Percentiles rank a stretch among this genome's conserved stretches.
Conservation (phyloP, 2,113 vertebrate genomes). For the Melanerpes formicivorus region DNA sequence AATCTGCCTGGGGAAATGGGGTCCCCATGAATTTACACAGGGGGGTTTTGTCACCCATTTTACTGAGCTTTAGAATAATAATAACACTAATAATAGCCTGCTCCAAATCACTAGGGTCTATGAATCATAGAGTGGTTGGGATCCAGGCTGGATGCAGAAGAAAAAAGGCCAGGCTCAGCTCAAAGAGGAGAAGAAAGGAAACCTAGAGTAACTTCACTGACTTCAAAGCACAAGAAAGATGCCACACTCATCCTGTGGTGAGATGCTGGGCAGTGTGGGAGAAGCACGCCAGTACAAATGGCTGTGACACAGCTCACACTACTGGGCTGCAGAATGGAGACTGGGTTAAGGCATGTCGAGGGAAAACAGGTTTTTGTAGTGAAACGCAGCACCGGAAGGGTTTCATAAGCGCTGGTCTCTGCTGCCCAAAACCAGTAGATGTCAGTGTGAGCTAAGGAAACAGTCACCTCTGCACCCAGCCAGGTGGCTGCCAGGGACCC, state of each 20-base stretch:
- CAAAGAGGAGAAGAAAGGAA: neutral
- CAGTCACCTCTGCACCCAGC: neutral
- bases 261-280: neutral
- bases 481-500: too few relatives aligned
- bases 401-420: neutral
- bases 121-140: neutral
- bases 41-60: neutral
- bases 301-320: neutral
- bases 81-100: neutral
- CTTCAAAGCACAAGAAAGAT: neutral
- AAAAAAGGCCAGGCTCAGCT: neutral
- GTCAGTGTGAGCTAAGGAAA: slow-evolving; percentile 60
- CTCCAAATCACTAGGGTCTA: neutral
- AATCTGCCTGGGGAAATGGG: neutral
- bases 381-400: neutral
- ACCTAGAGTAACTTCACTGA: neutral
- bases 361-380: neutral
- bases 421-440: slow-evolving; percentile 46
- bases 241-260: neutral
- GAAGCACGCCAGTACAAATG: neutral
- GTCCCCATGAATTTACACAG: neutral
- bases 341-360: rapidly evolving
- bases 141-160: neutral
- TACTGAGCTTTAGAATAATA: neutral
- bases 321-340: neutral